These are phyloP conservation scores for Homarus americanus DNA, from an alignment of 1,140 invertebrate species.

Conservation along the genomic window DNA sequence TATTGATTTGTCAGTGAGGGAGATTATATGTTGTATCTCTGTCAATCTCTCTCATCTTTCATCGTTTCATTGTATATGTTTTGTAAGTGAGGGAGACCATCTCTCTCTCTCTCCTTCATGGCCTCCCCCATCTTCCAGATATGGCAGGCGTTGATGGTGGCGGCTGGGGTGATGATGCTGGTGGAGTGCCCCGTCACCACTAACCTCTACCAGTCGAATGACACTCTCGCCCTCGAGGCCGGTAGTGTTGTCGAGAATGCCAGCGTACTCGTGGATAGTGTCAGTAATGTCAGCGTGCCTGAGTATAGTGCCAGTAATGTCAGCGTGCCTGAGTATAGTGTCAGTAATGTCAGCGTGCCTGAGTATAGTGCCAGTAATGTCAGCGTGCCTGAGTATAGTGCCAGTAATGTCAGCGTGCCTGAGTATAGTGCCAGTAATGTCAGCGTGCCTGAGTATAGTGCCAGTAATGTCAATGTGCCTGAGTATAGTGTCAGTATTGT, in stretches of 20 bases:
- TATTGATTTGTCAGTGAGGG: no score
- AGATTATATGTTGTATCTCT: neutral
- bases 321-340: no score
- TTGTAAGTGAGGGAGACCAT: no score
- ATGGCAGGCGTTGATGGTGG: slow-evolving; percentile 49
- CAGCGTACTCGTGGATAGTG: no score
- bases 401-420: neutral
- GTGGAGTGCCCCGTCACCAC: slow-evolving; percentile 4
- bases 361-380: neutral
- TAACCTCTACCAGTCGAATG: neutral
- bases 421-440: neutral
- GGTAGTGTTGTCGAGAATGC: no score
- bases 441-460: neutral
- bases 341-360: neutral
- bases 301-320: neutral
- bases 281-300: neutral
- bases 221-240: neutral
- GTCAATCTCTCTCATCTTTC: neutral
- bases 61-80: no score
- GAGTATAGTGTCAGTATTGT: no score
- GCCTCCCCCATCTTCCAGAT: neutral
- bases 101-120: neutral
- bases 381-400: neutral
- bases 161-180: slow-evolving; percentile 30
- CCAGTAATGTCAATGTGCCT: neutral